A percentile compares a stretch with the other conserved stretches of the same genome.
phyloP scores from a whole-genome alignment of 2,888 invertebrate genomes.

The Tinea pellionella region DNA sequence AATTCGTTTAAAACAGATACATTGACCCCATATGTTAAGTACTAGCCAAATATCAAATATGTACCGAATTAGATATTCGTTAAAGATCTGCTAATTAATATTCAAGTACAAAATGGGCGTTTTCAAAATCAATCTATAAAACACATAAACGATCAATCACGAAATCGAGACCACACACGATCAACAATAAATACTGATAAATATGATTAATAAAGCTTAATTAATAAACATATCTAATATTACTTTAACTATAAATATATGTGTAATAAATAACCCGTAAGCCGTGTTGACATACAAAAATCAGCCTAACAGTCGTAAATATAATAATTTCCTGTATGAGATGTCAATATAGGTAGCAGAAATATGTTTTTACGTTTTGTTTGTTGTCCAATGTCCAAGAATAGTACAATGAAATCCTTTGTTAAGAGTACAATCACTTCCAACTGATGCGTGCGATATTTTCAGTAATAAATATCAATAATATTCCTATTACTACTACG shows the following conservation, averaged over 20 bases:
- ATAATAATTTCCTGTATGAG: constrained; percentile 2
- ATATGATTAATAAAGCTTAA: constrained; percentile 2
- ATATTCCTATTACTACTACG: not conserved
- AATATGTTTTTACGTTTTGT: not conserved
- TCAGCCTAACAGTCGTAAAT: not conserved
- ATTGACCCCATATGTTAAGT: too few relatives aligned
- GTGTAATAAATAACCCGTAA: not conserved
- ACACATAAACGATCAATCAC: not conserved
- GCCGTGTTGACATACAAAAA: not conserved
- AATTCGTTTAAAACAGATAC: too few relatives aligned
- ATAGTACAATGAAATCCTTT: not conserved
- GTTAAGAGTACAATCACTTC: not conserved
- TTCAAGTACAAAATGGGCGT: too few relatives aligned
- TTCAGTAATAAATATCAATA: not conserved
- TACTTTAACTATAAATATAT: not conserved
- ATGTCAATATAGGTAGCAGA: not conserved
- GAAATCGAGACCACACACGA: not conserved
- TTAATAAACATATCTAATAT: not conserved
- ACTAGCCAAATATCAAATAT: too few relatives aligned
- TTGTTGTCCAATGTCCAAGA: not conserved
- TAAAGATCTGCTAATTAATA: too few relatives aligned
- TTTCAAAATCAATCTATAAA: too few relatives aligned
- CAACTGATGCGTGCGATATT: not conserved
- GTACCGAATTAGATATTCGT: too few relatives aligned
- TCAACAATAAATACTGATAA: not conserved